These are phyloP conservation scores for Neodon shergylaensis DNA, from an alignment of 2,113 vertebrate species.

Conservation along the genomic window DNA sequence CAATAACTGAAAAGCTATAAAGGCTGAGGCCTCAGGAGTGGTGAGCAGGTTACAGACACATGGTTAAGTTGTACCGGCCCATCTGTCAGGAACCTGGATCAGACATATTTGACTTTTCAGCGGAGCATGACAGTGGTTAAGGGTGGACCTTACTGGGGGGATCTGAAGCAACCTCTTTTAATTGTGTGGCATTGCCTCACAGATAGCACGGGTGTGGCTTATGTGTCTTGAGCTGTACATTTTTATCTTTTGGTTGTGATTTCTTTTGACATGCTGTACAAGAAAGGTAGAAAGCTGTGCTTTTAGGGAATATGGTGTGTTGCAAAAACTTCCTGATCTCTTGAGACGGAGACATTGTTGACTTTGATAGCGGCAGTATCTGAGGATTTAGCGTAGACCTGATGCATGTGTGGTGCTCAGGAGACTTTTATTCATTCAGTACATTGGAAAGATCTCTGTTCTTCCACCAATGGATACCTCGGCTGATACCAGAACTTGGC, in stretches of 20 bases:
- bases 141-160: not conserved
- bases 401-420: not conserved
- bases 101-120: conserved; percentile 9
- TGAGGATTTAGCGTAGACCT: not conserved
- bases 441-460: not conserved
- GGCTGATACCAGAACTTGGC: not conserved
- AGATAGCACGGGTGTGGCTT: not conserved
- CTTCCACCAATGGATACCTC: not conserved
- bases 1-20: not conserved
- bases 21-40: not conserved
- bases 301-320: not conserved
- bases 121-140: not conserved
- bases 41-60: not conserved
- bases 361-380: not conserved
- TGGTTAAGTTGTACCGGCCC: not conserved
- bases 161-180: conserved; percentile 1
- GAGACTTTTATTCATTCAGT: not conserved
- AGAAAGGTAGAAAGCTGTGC: not conserved
- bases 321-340: not conserved
- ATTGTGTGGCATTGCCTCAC: not conserved
- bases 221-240: not conserved
- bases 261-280: not conserved
- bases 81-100: not conserved
- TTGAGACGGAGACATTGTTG: not conserved
- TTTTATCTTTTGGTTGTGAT: not conserved